Percentiles rank a stretch among this genome's conserved stretches.
phyloP scores from a whole-genome alignment of 2,888 invertebrate species.

The Drosophila fungiperda region DNA sequence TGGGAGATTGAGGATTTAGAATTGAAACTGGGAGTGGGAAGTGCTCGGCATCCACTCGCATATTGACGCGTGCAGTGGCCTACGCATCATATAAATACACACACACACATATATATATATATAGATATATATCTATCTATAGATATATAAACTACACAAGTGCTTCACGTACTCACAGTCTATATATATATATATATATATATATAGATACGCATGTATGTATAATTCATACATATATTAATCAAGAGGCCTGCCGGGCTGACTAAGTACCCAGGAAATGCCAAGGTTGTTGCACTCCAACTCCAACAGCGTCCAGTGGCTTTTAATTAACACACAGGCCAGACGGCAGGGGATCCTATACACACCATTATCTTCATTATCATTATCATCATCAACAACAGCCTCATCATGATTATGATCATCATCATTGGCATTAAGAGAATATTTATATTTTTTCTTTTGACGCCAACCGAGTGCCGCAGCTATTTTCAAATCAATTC shows the following conservation, averaged over 20 bases:
- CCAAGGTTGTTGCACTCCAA: conserved; percentile 80
- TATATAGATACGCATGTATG: not conserved
- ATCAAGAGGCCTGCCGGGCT: conserved; percentile 73
- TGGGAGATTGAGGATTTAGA: conserved; percentile 64
- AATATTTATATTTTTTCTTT: conserved; percentile 64
- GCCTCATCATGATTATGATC: conserved; percentile 30
- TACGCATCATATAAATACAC: conserved; percentile 65
- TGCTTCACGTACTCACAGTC: conserved; percentile 27
- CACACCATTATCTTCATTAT: conserved; percentile 34
- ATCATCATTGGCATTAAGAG: conserved; percentile 66
- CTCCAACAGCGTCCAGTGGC: conserved; percentile 72
- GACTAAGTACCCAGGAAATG: conserved; percentile 81
- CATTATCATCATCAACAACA: conserved; percentile 34
- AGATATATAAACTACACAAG: conserved; percentile 12
- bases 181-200: not conserved
- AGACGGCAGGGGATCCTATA: conserved; percentile 58
- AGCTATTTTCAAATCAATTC: conserved; percentile 79
- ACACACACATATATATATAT: conserved; percentile 8
- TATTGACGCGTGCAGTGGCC: conserved; percentile 67
- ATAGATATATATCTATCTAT: conserved; percentile 2
- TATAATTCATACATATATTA: conserved; percentile 42
- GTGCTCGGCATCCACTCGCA: conserved; percentile 32
- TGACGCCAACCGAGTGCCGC: conserved; percentile 35
- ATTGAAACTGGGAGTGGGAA: conserved; percentile 53
- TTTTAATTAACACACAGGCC: conserved; percentile 77